Evolutionary conservation across 1,140 invertebrate species (phyloP).

Genomic region (Lithobius niger): DNA sequence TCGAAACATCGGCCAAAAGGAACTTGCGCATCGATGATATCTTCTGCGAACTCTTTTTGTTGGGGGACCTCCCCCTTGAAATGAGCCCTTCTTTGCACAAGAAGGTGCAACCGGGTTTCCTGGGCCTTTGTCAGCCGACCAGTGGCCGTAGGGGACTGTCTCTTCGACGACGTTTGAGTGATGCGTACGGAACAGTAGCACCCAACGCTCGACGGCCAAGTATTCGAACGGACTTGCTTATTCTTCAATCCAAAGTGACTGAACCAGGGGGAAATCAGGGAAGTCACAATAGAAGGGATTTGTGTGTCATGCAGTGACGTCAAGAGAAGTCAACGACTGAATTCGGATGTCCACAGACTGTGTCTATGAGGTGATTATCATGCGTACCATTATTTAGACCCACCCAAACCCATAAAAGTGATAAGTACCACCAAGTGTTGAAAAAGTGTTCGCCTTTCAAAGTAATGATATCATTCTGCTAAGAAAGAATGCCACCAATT

Average conservation of each 20-base stretch:
- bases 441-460: too few species aligned
- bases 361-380: too few species aligned
- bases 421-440: too few species aligned
- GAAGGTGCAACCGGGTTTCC: constrained; percentile 26
- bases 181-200: constrained; percentile 69
- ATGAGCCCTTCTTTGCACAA: constrained; percentile 77
- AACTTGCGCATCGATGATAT: constrained; percentile 63
- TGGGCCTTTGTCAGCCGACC: constrained; percentile 13
- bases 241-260: constrained; percentile 59
- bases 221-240: constrained; percentile 68
- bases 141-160: constrained; percentile 42
- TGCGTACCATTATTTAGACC: too few species aligned
- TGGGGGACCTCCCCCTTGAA: constrained; percentile 63
- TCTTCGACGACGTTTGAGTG: constrained; percentile 60
- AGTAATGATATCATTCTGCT: too few species aligned
- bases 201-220: constrained; percentile 67
- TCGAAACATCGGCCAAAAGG: constrained; percentile 65
- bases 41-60: constrained; percentile 62
- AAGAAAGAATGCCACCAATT: too few species aligned
- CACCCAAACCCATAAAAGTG: too few species aligned
- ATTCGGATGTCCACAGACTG: too few species aligned
- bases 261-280: too few species aligned
- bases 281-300: too few species aligned
- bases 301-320: too few species aligned
- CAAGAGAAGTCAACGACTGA: too few species aligned